Evolutionary conservation across 2,113 vertebrate species (phyloP).

Genomic region (Protobothrops flavoviridis): DNA sequence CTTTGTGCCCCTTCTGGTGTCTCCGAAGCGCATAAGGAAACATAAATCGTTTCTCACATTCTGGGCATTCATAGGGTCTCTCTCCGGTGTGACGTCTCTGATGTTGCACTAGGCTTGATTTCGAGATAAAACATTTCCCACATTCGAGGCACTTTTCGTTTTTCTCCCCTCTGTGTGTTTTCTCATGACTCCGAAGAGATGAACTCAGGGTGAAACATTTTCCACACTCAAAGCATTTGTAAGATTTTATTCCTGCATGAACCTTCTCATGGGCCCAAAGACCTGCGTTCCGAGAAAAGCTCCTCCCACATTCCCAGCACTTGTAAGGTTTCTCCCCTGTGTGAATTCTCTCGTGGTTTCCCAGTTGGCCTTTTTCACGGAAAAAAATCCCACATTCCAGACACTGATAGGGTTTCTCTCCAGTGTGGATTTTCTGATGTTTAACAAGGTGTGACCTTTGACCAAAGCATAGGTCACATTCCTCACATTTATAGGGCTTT

Average conservation of each 20-base stretch:
- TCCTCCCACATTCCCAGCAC: too few species aligned
- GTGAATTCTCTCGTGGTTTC: too few species aligned
- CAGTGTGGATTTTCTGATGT: too few species aligned
- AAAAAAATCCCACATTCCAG: too few species aligned
- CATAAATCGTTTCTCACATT: not conserved
- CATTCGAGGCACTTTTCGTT: not conserved
- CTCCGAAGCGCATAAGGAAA: accelerated
- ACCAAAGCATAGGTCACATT: too few species aligned
- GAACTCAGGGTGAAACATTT: not conserved
- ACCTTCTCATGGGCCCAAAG: accelerated
- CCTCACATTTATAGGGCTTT: accelerated
- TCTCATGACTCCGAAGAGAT: not conserved
- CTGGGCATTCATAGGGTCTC: not conserved
- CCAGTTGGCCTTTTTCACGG: accelerated
- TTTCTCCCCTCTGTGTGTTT: not conserved
- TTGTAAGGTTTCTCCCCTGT: too few species aligned
- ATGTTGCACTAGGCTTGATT: not conserved
- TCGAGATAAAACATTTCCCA: not conserved
- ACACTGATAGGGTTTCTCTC: too few species aligned
- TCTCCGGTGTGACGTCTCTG: not conserved
- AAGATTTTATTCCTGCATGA: not conserved
- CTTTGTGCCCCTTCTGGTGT: not conserved
- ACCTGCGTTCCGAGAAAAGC: accelerated
- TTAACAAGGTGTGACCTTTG: accelerated
- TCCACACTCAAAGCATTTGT: not conserved